These are phyloP conservation scores for Anabas testudineus DNA, from an alignment of 2,797 vertebrate species.

Conservation along the genomic window DNA sequence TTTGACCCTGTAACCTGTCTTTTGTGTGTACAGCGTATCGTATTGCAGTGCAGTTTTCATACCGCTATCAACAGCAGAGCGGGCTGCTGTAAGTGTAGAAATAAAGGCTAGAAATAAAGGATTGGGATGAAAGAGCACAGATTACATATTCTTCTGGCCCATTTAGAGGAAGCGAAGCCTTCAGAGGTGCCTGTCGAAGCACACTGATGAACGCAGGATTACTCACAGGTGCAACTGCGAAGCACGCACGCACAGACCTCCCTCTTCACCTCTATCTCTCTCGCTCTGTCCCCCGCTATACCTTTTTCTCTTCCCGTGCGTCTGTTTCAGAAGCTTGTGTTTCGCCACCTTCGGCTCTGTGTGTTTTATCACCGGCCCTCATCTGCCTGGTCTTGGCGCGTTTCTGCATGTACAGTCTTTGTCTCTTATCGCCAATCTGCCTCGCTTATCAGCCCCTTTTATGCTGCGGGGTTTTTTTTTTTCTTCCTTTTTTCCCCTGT, in stretches of 20 bases:
- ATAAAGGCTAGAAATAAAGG: slow-evolving; percentile 58
- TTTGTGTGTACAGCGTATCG: slow-evolving; percentile 41
- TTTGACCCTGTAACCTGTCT: slow-evolving; percentile 27
- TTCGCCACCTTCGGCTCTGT: slow-evolving; percentile 68
- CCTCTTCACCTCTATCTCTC: slow-evolving; percentile 30
- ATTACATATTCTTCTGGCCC: slow-evolving; percentile 83
- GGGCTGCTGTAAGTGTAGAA: slow-evolving; percentile 48
- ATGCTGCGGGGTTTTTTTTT: slow-evolving; percentile 64
- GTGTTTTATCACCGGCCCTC: slow-evolving; percentile 70
- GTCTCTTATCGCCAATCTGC: slow-evolving; percentile 80
- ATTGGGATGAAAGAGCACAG: slow-evolving; percentile 79
- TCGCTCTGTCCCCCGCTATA: slow-evolving; percentile 11
- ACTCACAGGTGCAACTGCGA: slow-evolving; percentile 79
- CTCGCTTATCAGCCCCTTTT: slow-evolving; percentile 83
- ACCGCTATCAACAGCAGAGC: slow-evolving; percentile 47
- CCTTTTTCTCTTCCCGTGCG: slow-evolving; percentile 51
- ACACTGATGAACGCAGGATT: slow-evolving; percentile 63
- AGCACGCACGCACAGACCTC: slow-evolving; percentile 26
- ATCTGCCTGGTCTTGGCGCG: slow-evolving; percentile 78
- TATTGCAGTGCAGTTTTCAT: slow-evolving; percentile 51
- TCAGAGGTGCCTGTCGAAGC: slow-evolving; percentile 66
- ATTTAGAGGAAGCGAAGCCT: slow-evolving; percentile 85
- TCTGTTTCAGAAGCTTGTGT: slow-evolving; percentile 61
- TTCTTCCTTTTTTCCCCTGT: slow-evolving; percentile 39
- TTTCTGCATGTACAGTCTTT: slow-evolving; percentile 83